Conservation (phyloP, 2,113 vertebrate genomes). For the Lepisosteus osseus region DNA sequence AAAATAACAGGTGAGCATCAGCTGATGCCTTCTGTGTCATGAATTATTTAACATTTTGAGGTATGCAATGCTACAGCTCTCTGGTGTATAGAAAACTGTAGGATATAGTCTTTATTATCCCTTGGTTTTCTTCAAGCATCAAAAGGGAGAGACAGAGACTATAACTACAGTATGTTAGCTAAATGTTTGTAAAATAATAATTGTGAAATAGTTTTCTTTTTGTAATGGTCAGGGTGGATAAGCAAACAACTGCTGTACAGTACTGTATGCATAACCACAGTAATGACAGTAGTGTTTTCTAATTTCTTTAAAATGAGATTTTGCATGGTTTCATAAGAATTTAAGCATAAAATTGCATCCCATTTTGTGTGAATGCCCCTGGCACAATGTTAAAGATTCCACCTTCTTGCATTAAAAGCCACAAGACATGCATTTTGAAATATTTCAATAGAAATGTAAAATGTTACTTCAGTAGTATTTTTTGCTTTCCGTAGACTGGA, state of each 20-base stretch:
- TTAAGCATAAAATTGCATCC: slow-evolving; percentile 29
- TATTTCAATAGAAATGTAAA: slow-evolving; percentile 39
- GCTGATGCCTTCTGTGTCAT: no score
- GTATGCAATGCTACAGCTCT: no score
- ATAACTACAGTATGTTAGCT: no score
- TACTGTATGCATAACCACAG: neutral
- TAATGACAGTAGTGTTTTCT: neutral
- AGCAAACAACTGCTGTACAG: neutral
- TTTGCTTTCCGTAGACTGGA: neutral
- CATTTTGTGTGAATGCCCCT: slow-evolving; percentile 27
- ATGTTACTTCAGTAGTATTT: slow-evolving; percentile 26
- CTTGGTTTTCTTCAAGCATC: no score
- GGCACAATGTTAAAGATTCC: slow-evolving; percentile 19
- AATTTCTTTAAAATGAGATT: slow-evolving; percentile 19
- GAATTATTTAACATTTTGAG: no score
- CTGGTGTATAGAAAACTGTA: no score
- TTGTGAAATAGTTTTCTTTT: no score
- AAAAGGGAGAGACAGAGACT: no score
- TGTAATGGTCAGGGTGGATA: no score
- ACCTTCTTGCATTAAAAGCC: slow-evolving; percentile 7
- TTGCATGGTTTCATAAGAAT: slow-evolving; percentile 33
- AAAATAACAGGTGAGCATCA: no score
- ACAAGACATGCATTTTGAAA: slow-evolving; percentile 30
- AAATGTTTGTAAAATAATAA: no score
- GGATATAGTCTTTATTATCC: no score